Evolutionary conservation across 2,888 invertebrate species (phyloP), one percentile per base, ranked within the genome.

Genomic region (Heteromurus nitidus): DNA sequence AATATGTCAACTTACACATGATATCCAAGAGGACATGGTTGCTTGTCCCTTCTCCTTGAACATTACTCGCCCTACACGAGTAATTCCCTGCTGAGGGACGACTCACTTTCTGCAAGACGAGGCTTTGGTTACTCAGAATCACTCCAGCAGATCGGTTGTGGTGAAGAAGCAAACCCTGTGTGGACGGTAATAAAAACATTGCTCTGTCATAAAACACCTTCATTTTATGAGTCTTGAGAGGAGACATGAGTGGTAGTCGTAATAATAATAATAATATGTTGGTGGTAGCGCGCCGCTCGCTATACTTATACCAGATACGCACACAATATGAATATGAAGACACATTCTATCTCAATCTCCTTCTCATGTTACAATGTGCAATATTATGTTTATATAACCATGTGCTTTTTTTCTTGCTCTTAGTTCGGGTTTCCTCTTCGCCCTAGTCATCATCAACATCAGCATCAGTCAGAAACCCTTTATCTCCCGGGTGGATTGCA

Each of bases 111-210:
- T 96, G 96, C 88, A 96, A 92, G 84, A 96, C 96, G 87, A 96
- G 91, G 89, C 96, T 96, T 90, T 96, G 96, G 91, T 96, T 96
- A 90, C 95, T 95, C 89, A 95, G 93, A 89, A 96, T 95, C 88
- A 96, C 94, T 85, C 96, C 92, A 73, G 95, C 95, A 62, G 95
- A 93, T 88, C 94, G 93, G 90, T 96, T 96, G 91, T 96, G 95
- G 87, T 93, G 94, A 88, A 96, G 90, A 84, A 94, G 91, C 70
- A 93, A 91, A 84, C 94, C 95, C 96, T 96, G 91, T 31, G 64
- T 62, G 53, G 55, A 76, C 60, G 30, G 53, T 30, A 74, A 80
- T 74, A 68, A 80, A 72, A 80, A 74, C 60, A 73, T 73, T 72
- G 58, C 65, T 50, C 67, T 76, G 68, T 69, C 72, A 79, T 79